Evolutionary conservation across 2,888 invertebrate species (phyloP).

Genomic region (Uropetala carovei): DNA sequence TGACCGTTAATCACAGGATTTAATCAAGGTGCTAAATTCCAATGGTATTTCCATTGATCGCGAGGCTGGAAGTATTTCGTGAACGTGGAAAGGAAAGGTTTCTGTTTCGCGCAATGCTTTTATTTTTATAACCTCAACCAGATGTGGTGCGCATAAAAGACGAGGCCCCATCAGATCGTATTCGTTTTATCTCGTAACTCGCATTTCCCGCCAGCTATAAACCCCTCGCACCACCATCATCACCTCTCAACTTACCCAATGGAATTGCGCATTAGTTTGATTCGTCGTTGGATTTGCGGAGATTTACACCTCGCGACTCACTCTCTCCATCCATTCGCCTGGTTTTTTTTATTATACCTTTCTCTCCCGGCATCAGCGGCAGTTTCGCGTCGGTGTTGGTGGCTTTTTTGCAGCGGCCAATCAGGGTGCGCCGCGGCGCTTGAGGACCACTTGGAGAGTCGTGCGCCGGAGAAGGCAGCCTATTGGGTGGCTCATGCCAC

Average conservation of each 20-base stretch:
- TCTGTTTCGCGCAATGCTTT: no score
- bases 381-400: not conserved
- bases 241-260: not conserved
- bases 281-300: slow-evolving; percentile 5
- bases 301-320: not conserved
- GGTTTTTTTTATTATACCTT: not conserved
- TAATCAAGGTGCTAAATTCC: no score
- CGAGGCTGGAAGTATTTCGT: no score
- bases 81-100: no score
- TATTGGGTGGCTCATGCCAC: slow-evolving; percentile 31
- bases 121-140: no score
- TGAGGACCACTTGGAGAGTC: slow-evolving; percentile 44
- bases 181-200: not conserved
- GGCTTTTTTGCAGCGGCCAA: slow-evolving; percentile 22
- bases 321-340: not conserved
- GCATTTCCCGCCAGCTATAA: not conserved
- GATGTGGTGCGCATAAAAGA: no score
- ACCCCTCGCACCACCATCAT: not conserved
- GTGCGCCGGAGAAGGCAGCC: slow-evolving; percentile 20
- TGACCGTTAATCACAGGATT: no score
- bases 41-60: no score
- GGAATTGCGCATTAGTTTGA: slow-evolving; percentile 39
- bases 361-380: not conserved
- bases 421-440: slow-evolving; percentile 27
- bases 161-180: no score